These are phyloP conservation scores for Pristionchus pacificus DNA, from an alignment of 1,140 invertebrate genomes.

Conservation along the genomic window DNA sequence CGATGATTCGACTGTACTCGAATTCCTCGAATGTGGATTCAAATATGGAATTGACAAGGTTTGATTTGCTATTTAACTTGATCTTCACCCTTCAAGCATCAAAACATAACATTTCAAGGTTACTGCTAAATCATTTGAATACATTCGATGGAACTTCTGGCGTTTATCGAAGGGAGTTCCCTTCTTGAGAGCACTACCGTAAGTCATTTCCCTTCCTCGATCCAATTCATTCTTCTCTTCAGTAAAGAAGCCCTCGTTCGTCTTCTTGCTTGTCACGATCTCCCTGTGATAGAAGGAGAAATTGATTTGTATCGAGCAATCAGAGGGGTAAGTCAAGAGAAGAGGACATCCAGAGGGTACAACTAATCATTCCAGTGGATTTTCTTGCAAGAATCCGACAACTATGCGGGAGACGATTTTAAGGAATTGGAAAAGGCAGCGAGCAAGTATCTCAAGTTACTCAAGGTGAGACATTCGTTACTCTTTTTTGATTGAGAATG, in stretches of 20 bases:
- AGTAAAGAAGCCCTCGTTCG: background rate
- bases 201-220: background rate
- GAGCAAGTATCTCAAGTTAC: too few species aligned
- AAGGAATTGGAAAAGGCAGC: too few species aligned
- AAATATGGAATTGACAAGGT: conserved; percentile 12
- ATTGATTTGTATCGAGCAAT: background rate
- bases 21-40: background rate
- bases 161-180: background rate
- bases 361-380: too few species aligned
- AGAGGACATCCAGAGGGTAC: too few species aligned
- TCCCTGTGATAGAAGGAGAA: background rate
- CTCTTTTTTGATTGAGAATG: background rate
- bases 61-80: background rate
- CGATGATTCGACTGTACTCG: too few species aligned
- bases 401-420: too few species aligned
- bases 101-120: background rate
- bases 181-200: background rate
- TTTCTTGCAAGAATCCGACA: too few species aligned
- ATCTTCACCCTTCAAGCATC: background rate
- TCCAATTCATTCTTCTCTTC: background rate
- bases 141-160: background rate
- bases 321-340: too few species aligned
- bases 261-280: background rate
- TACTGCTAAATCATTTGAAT: background rate
- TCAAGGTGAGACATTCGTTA: background rate